Evolutionary conservation across 2,113 vertebrate species (phyloP).

Genomic region (Carollia perspicillata): DNA sequence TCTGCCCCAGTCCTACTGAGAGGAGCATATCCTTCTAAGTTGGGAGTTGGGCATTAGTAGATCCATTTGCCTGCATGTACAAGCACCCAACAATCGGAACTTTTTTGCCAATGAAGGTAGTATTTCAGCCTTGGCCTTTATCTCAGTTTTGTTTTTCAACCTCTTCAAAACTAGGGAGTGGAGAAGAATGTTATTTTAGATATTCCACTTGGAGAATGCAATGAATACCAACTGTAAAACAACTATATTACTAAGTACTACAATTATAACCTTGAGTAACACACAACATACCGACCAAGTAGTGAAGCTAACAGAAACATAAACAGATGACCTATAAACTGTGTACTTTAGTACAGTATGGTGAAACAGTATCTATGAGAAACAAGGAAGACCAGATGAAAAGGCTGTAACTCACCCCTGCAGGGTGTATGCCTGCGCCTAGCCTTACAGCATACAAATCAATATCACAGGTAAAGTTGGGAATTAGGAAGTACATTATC

Average conservation of each 20-base stretch:
- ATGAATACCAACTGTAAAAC: neutral
- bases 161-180: neutral
- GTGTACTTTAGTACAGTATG: neutral
- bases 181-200: neutral
- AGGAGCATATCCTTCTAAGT: neutral
- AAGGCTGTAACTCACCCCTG: neutral
- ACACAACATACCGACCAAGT: neutral
- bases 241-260: neutral
- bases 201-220: neutral
- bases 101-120: neutral
- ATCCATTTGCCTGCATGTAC: neutral
- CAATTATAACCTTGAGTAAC: neutral
- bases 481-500: neutral
- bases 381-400: neutral
- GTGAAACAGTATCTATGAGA: neutral
- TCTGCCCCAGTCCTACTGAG: fast-evolving
- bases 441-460: neutral
- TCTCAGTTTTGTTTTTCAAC: neutral
- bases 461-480: neutral
- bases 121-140: neutral
- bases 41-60: neutral
- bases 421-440: fast-evolving
- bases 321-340: neutral
- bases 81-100: neutral
- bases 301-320: neutral